phyloP scores from a whole-genome alignment of 2,888 invertebrate species.

The Spodoptera picta region DNA sequence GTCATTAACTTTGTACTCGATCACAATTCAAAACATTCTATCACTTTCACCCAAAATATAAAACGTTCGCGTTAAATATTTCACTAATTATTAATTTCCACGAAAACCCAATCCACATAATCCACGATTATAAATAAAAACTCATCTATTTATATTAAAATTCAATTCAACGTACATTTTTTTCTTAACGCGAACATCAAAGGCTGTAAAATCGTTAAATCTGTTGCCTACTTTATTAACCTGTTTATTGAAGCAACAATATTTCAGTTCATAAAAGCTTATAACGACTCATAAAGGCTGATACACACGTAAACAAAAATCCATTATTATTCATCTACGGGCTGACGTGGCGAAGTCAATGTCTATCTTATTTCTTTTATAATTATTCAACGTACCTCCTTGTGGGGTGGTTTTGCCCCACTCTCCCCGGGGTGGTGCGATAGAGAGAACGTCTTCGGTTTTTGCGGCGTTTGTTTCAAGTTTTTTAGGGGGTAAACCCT shows the following conservation, averaged over 20 bases:
- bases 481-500: slow-evolving; percentile 88
- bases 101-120: slow-evolving; percentile 15
- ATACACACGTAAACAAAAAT: slow-evolving; percentile 84
- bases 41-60: no score
- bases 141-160: slow-evolving; percentile 43
- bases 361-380: slow-evolving; percentile 89
- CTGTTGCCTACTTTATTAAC: slow-evolving; percentile 68
- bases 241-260: slow-evolving; percentile 72
- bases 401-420: slow-evolving; percentile 66
- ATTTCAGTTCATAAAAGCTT: slow-evolving; percentile 74
- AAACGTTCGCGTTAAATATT: no score
- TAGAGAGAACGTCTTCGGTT: slow-evolving; percentile 87
- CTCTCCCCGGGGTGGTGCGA: slow-evolving; percentile 69
- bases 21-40: no score
- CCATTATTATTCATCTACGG: slow-evolving; percentile 87
- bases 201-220: slow-evolving; percentile 57
- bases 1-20: no score
- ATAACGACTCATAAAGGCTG: slow-evolving; percentile 74
- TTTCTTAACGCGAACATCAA: slow-evolving; percentile 42
- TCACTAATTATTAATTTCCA: neutral
- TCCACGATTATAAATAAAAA: slow-evolving; percentile 19
- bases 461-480: slow-evolving; percentile 89
- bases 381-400: slow-evolving; percentile 84
- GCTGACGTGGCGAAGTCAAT: slow-evolving; percentile 86
- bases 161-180: slow-evolving; percentile 44